Conservation (phyloP, 1,140 invertebrate species). For the Drosophila lowei region DNA sequence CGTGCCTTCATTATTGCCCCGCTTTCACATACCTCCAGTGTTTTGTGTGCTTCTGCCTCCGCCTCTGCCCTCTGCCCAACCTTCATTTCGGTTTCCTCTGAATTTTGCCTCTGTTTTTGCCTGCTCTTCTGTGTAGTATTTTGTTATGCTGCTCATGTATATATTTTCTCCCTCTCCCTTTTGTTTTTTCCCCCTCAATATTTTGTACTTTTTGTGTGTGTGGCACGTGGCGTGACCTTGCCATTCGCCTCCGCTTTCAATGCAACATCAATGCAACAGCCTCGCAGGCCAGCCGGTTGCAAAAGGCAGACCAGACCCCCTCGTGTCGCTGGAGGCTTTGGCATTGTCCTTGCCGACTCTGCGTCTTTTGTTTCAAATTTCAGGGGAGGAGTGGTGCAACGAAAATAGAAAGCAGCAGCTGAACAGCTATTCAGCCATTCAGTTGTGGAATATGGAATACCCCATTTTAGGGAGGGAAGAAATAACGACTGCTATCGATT, state of each 20-base stretch:
- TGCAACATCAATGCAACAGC: constrained; percentile 55
- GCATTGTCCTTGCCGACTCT: constrained; percentile 60
- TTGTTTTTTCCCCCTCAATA: constrained; percentile 3
- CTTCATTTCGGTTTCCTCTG: too few species aligned
- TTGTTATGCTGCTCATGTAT: constrained; percentile 15
- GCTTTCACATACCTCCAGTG: not conserved
- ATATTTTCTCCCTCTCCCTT: constrained; percentile 24
- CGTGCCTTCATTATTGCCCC: constrained; percentile 12
- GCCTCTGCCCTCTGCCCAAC: too few species aligned
- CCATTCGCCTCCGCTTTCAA: constrained; percentile 33
- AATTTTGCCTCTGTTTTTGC: constrained; percentile 4
- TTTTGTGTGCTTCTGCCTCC: constrained; percentile 3
- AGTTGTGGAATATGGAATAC: not conserved
- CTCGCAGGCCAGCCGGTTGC: constrained; percentile 25
- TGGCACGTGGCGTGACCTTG: constrained; percentile 42
- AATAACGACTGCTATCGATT: too few species aligned
- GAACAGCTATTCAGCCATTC: not conserved
- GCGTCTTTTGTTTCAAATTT: constrained; percentile 48
- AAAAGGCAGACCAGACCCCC: constrained; percentile 15
- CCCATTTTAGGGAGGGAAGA: not conserved
- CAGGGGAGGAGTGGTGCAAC: constrained; percentile 8
- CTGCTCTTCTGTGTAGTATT: not conserved
- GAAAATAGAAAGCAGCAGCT: not conserved
- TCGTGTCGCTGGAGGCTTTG: constrained; percentile 40
- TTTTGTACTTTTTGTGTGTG: not conserved